Percentiles rank a stretch among this genome's conserved stretches.
Evolutionary conservation across 2,888 invertebrate genomes (phyloP).

Genomic region (Nymphalis urticae): DNA sequence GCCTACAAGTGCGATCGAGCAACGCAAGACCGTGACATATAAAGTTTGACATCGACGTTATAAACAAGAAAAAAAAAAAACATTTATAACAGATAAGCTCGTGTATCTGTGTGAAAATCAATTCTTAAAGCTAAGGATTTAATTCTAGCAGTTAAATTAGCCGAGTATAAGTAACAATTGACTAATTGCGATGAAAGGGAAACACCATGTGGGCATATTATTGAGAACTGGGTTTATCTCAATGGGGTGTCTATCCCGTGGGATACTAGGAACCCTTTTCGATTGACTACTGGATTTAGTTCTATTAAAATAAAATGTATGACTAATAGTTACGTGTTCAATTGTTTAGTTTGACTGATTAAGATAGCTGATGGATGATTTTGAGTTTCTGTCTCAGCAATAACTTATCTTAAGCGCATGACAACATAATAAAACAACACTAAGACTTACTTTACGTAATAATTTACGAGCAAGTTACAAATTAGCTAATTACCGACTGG

Average conservation of each 20-base stretch:
- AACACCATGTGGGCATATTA: slow-evolving; percentile 75
- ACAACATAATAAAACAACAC: slow-evolving; percentile 5
- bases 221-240: slow-evolving; percentile 65
- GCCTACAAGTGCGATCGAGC: slow-evolving; percentile 80
- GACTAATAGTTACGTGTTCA: background rate
- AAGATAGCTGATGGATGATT: background rate
- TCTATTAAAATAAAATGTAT: slow-evolving; percentile 11
- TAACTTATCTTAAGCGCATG: slow-evolving; percentile 5
- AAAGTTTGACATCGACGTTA: slow-evolving; percentile 66
- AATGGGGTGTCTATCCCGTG: slow-evolving; percentile 77
- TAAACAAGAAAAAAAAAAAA: slow-evolving; percentile 37
- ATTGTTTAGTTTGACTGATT: background rate
- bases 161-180: slow-evolving; percentile 36
- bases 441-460: slow-evolving; percentile 18
- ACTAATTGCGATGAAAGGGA: slow-evolving; percentile 63
- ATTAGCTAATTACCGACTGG: slow-evolving; percentile 52
- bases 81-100: slow-evolving; percentile 33
- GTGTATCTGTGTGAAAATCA: slow-evolving; percentile 23
- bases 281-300: slow-evolving; percentile 44
- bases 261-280: slow-evolving; percentile 71
- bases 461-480: slow-evolving; percentile 32
- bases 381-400: background rate
- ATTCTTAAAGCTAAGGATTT: slow-evolving; percentile 1
- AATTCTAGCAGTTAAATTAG: slow-evolving; percentile 25
- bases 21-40: slow-evolving; percentile 75